These are phyloP conservation scores for Sebastes elongatus DNA, from an alignment of 2,797 vertebrate genomes.

Conservation along the genomic window DNA sequence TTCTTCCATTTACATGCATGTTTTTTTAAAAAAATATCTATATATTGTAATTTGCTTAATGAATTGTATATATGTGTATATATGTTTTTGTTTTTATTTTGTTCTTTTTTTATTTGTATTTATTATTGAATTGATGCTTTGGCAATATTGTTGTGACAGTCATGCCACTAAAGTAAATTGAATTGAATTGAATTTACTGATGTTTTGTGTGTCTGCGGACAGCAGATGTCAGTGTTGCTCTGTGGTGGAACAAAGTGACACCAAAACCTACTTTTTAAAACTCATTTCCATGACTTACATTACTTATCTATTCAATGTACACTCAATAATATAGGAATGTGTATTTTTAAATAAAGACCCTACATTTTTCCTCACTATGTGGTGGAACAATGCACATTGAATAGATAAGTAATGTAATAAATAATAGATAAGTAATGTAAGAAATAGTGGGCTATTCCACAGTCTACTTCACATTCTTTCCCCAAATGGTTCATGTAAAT, in stretches of 20 bases:
- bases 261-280: neutral
- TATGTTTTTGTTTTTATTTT: no score
- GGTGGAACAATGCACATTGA: no score
- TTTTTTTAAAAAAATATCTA: no score
- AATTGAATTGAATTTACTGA: neutral
- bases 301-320: neutral
- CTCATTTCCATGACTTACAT: neutral
- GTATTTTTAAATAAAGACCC: neutral
- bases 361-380: neutral
- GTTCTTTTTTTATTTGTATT: no score
- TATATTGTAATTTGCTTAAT: no score
- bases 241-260: neutral
- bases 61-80: no score
- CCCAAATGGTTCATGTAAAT: neutral
- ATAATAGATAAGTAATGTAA: neutral
- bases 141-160: no score
- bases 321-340: neutral
- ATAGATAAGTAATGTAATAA: no score
- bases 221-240: constrained; percentile 74
- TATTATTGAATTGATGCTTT: no score
- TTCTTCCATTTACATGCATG: no score
- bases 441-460: neutral
- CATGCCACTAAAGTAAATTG: no score
- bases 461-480: neutral
- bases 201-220: neutral